Conservation (phyloP, 2,113 vertebrate species). For the Dipodomys stephensi region DNA sequence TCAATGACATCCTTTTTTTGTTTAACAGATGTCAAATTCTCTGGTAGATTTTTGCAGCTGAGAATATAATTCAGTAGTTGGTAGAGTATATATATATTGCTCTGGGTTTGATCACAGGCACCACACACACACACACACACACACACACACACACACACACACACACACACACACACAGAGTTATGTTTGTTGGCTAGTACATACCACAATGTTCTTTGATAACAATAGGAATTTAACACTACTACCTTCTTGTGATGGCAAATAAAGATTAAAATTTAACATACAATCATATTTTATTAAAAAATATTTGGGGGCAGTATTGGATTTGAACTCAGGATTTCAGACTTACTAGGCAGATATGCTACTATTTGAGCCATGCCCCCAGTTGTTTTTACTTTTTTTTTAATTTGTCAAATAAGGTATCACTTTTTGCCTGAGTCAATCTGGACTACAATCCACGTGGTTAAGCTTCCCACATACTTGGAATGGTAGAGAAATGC, state of each 20-base stretch:
- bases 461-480: too few species aligned
- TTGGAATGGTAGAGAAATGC: too few species aligned
- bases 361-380: too few species aligned
- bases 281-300: neutral
- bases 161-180: neutral
- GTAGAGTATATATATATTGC: too few species aligned
- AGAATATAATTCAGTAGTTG: neutral
- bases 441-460: too few species aligned
- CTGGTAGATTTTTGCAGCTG: neutral
- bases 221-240: neutral
- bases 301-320: neutral
- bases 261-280: neutral
- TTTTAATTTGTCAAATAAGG: too few species aligned
- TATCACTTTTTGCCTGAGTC: too few species aligned
- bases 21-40: conserved; percentile 14
- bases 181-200: neutral
- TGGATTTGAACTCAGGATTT: too few species aligned
- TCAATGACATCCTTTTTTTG: neutral
- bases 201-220: neutral
- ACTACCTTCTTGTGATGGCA: neutral
- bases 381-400: too few species aligned
- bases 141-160: too few species aligned
- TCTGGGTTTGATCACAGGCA: neutral
- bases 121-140: neutral
- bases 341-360: too few species aligned